Base-by-base conservation (phyloP, 2,888 invertebrate genomes). In the Ischnura elegans region DNA sequence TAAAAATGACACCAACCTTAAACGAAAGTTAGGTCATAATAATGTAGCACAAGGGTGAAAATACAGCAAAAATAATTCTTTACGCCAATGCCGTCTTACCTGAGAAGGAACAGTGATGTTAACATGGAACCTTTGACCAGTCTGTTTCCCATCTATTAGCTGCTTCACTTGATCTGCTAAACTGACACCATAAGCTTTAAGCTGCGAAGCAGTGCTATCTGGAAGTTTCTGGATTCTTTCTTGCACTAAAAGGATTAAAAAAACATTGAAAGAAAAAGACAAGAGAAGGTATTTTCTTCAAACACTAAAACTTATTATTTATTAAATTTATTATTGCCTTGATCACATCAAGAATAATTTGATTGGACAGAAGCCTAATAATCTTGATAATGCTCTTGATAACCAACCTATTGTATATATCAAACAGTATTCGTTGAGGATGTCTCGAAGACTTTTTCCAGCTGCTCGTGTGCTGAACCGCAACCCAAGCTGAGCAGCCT, bases 111-210 rank as follows among this genome's bases (percentile, higher is more conserved):
- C 85, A 6, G 93, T 93, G 36, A 93, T 93, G 86, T 87, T 93
- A 55, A 93, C 93, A 43, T 93, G 93, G 51, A 93, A 93, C n/a
- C 93, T 85, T 42, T 93, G 93, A 6, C 86, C 93, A 4, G 93
- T 51, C 21, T 47, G 29, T n/a, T 87, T 86, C 29, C 86, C 93
- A 85, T 93, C 86, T 42, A 93, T 85, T 6, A 93, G 85, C 21
- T 93, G 87, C 25, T 93, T 93, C 86, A 93, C 85, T 61, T 93
- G 93, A 43, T 93, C 93, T n/a, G 87, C 85, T 19, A 93, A 51
- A 36, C 42, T 61, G 8, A 47, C 76, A 51, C 85, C 93, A 85
- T 51, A 93, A 3, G 46, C 55, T 55, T 86, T 93, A 1, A 93
- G 85, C 42, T 93, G 84, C 10, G 84, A 85, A 19, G 86, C 86